Conservation (phyloP, 2,113 vertebrate genomes). For the Lipophrys pholis region DNA sequence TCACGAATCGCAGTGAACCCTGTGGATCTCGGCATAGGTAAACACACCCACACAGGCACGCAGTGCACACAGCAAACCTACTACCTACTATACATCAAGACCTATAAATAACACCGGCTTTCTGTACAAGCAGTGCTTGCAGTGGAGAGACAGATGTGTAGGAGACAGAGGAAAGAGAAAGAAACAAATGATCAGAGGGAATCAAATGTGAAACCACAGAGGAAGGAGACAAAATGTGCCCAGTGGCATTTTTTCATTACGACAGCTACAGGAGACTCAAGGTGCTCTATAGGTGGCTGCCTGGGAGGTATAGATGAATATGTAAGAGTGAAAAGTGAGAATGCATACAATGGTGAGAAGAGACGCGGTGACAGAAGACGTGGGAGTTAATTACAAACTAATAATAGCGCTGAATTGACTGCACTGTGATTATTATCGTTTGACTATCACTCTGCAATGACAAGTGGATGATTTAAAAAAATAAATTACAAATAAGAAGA, state of each 20-base stretch:
- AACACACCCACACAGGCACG: slow-evolving; percentile 64
- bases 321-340: slow-evolving; percentile 3
- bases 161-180: slow-evolving; percentile 53
- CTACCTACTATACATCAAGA: slow-evolving; percentile 62
- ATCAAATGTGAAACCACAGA: slow-evolving; percentile 49
- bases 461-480: neutral
- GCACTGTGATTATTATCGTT: neutral
- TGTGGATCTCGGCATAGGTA: slow-evolving; percentile 54
- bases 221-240: slow-evolving; percentile 42
- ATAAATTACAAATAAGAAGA: neutral
- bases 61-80: slow-evolving; percentile 50
- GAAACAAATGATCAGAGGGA: slow-evolving; percentile 30
- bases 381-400: slow-evolving; percentile 33
- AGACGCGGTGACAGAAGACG: neutral
- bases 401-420: slow-evolving; percentile 30
- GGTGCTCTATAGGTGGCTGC: slow-evolving; percentile 38
- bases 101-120: slow-evolving; percentile 64
- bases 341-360: neutral
- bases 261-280: slow-evolving; percentile 41
- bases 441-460: neutral
- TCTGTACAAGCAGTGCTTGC: slow-evolving; percentile 44
- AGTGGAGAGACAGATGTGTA: slow-evolving; percentile 51
- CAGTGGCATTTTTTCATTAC: slow-evolving; percentile 18
- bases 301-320: slow-evolving; percentile 18
- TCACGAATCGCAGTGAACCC: slow-evolving; percentile 52